phyloP scores from a whole-genome alignment of 2,113 vertebrate species.

The Haliaeetus leucogaster region DNA sequence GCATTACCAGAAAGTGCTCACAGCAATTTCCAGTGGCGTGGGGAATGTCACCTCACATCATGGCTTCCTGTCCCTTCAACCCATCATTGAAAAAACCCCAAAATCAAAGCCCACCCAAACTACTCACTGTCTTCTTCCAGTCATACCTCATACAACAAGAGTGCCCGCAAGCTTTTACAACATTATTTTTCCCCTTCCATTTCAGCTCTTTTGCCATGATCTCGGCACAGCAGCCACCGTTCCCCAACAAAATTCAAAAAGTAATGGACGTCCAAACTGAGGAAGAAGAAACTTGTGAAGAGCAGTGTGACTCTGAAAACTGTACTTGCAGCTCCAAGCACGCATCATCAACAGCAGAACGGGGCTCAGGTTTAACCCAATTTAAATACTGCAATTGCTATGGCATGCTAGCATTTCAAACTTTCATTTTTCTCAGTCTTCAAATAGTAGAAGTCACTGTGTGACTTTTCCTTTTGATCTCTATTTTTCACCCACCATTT shows the following conservation, averaged over 20 bases:
- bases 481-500: background rate
- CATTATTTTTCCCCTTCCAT: background rate
- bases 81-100: rapidly evolving
- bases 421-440: background rate
- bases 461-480: background rate
- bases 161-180: background rate
- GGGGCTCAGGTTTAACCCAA: constrained; percentile 9
- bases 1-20: background rate
- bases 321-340: background rate
- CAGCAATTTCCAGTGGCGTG: background rate
- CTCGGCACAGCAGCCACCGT: background rate
- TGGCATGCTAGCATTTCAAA: background rate
- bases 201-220: constrained; percentile 40
- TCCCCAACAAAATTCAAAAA: background rate
- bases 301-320: background rate
- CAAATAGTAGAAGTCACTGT: background rate
- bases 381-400: background rate
- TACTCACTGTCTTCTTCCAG: background rate
- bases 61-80: background rate
- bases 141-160: background rate
- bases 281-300: background rate
- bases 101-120: background rate
- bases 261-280: background rate
- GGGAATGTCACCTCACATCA: background rate
- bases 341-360: background rate